Base-by-base conservation (phyloP, 2,113 vertebrate genomes). In the Clinocottus analis region DNA sequence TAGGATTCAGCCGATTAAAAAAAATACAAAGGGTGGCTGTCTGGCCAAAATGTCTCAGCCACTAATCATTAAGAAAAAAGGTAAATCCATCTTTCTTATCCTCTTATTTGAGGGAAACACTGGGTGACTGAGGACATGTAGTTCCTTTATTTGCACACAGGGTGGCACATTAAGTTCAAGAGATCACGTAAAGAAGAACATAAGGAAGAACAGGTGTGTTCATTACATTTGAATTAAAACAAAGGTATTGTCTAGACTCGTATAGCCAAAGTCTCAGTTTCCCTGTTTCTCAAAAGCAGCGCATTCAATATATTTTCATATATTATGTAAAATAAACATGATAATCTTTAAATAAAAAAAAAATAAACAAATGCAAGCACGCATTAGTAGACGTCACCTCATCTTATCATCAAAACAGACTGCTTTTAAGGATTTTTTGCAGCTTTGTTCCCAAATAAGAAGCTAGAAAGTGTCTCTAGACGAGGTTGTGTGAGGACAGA, bases 391-490 rank as follows among this genome's bases (percentile, higher is more conserved):
- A 81, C 1, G 17, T 72, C 41, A 37, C 41, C 33, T 68, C 35
- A 56, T 49, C 13, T 69, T 72, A 73, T 85, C 45, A 14, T n/a
- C 7, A 41, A 77, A 74, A 9, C 71, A 27, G 63, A 72, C 45
- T 75, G 1, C 13, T 79, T 74, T 61, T 29, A 69, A 77, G 82
- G 77, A 79, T 77, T 60, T n/a, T 45, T 74, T 82, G 63, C 27
- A 12, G 49, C 12, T 53, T 84, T 86, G 27, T 83, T 64, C 19
- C 72, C 19, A 39, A 71, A 68, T 33, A 17, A 12, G 53, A 55
- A 79, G 72, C 63, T 33, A 33, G 12, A 68, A 63, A 68, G 41
- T 51, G 29, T 25, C 35, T 74, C 66, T 39, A 2, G 13, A 75
- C 7, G 35, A 61, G 53, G 23, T 0, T 63, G 16, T 63, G 64